Conservation (phyloP, 53 echinoderm and acorn worm species). For the Echinarachnius parma region DNA sequence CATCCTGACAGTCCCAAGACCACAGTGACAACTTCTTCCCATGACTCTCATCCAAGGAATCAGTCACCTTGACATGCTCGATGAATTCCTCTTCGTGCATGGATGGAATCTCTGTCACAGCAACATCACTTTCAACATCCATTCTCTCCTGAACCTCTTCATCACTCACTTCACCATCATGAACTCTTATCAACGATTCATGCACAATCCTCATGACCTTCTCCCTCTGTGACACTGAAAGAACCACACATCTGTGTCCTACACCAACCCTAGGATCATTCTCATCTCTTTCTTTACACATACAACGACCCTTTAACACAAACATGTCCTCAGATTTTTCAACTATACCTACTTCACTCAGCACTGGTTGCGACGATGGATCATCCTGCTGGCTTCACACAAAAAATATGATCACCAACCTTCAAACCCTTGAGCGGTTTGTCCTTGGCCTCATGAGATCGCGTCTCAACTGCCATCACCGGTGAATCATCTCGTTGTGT, state of each 20-base stretch:
- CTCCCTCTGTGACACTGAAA: too few species aligned
- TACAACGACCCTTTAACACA: conserved; percentile 3
- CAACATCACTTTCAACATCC: too few species aligned
- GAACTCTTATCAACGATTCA: not conserved
- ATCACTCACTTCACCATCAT: too few species aligned
- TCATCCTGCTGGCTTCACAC: conserved; percentile 1
- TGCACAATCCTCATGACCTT: not conserved
- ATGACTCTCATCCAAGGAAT: too few species aligned
- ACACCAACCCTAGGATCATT: conserved; percentile 13
- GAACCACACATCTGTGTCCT: not conserved
- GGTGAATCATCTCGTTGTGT: not conserved
- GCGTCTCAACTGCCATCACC: conserved; percentile 11
- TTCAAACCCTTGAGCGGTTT: conserved; percentile 13
- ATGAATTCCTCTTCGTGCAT: too few species aligned
- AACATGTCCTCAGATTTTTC: conserved; percentile 4
- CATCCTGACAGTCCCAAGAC: too few species aligned
- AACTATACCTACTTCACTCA: not conserved
- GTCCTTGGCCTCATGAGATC: not conserved
- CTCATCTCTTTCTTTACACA: conserved; percentile 4
- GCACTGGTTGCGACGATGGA: not conserved
- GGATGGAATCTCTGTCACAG: too few species aligned
- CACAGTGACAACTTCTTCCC: too few species aligned
- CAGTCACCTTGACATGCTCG: too few species aligned
- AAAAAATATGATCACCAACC: not conserved
- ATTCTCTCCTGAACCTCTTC: too few species aligned